These are phyloP conservation scores for Halichoerus grypus DNA, from an alignment of 2,113 vertebrate genomes.

Conservation along the genomic window DNA sequence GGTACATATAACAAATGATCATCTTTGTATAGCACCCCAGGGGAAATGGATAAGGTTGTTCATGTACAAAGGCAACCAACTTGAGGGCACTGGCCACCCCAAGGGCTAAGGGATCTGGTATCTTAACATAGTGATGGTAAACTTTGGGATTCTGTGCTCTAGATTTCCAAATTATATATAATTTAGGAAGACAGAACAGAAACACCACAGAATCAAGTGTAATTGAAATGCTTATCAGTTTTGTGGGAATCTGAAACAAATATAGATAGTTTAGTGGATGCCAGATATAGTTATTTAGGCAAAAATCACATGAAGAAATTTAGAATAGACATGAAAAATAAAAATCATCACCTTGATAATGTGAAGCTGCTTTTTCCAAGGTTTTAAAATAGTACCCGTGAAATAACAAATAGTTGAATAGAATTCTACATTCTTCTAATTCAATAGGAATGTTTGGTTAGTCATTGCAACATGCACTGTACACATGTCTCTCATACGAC, in stretches of 20 bases:
- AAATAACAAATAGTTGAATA: not conserved
- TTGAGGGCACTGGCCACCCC: not conserved
- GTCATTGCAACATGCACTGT: not conserved
- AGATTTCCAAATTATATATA: not conserved
- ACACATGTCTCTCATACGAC: not conserved
- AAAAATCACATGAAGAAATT: slow-evolving; percentile 17
- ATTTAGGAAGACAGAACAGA: slow-evolving; percentile 20
- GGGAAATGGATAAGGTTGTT: not conserved
- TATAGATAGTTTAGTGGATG: not conserved
- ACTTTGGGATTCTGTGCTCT: not conserved
- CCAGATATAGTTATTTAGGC: not conserved
- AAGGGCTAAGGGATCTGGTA: not conserved
- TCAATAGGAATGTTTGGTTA: not conserved
- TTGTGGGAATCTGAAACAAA: not conserved
- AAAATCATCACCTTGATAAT: not conserved
- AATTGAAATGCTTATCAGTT: slow-evolving; percentile 9
- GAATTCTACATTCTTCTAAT: slow-evolving; percentile 43
- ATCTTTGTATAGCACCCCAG: not conserved
- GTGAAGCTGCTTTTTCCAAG: not conserved
- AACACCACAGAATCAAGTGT: not conserved
- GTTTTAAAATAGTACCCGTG: not conserved
- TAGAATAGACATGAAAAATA: not conserved
- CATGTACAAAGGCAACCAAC: not conserved
- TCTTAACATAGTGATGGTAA: not conserved
- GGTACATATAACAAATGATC: not conserved